These are phyloP conservation scores for Listronotus bonariensis DNA, from an alignment of 1,140 invertebrate genomes.

Conservation along the genomic window DNA sequence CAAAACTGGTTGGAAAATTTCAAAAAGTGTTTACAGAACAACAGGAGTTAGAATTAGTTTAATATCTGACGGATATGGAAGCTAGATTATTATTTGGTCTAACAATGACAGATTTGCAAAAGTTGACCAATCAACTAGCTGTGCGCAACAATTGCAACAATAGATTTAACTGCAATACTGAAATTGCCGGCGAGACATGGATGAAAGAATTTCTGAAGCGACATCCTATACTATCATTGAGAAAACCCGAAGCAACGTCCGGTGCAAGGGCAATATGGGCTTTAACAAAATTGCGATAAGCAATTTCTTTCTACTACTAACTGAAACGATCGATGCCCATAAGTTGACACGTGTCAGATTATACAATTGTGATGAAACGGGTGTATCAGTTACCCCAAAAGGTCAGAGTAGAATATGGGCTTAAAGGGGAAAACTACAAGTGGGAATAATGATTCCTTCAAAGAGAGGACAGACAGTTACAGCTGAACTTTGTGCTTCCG, in stretches of 20 bases:
- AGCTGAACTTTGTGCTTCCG: constrained; percentile 22
- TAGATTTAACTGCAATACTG: neutral
- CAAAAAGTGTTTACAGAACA: too few species aligned
- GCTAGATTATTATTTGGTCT: constrained; percentile 31
- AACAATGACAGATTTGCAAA: constrained; percentile 20
- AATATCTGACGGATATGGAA: constrained; percentile 29
- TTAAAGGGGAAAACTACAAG: constrained; percentile 23
- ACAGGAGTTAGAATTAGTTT: too few species aligned
- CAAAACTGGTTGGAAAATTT: neutral
- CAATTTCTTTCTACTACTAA: constrained; percentile 19
- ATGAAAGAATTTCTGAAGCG: neutral
- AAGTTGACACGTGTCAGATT: constrained; percentile 7
- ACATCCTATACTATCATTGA: constrained; percentile 1
- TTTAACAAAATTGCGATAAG: constrained; percentile 45
- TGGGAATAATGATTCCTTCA: constrained; percentile 54
- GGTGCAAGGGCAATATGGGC: constrained; percentile 41
- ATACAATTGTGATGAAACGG: constrained; percentile 23
- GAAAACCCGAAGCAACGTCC: constrained; percentile 33
- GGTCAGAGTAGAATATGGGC: constrained; percentile 1
- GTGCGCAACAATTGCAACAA: constrained; percentile 11
- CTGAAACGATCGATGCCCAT: constrained; percentile 12
- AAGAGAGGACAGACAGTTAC: constrained; percentile 53
- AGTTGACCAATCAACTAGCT: constrained; percentile 29
- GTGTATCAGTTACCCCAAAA: constrained; percentile 15
- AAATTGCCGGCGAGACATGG: neutral